Evolutionary conservation across 2,797 vertebrate genomes (phyloP).

Genomic region (Gobionotothen gibberifrons): DNA sequence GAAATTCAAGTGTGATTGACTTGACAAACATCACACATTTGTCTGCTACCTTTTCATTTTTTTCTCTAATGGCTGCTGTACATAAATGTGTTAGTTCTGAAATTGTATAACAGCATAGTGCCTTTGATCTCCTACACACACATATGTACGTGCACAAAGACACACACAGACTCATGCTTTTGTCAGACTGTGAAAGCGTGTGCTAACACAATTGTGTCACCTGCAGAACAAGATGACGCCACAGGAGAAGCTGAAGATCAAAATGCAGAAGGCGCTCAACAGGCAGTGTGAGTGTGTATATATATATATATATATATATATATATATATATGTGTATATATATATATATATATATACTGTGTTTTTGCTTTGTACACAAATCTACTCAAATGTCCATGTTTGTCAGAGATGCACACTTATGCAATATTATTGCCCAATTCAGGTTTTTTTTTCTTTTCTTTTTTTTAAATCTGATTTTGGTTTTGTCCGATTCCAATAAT

Average conservation of each 20-base stretch:
- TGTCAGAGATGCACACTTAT: no score
- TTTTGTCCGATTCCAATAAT: no score
- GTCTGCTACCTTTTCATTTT: conserved; percentile 36
- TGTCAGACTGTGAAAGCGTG: conserved; percentile 15
- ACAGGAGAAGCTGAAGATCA: conserved; percentile 92
- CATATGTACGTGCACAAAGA: not conserved
- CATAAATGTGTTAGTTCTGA: conserved; percentile 37
- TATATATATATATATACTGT: no score
- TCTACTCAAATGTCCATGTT: accelerated
- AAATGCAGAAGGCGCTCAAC: conserved; percentile 96
- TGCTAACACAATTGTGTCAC: conserved; percentile 77
- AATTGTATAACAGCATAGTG: conserved; percentile 20
- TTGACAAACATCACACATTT: conserved; percentile 50
- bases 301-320: no score
- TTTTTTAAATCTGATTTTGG: no score
- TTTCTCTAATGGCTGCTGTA: conserved; percentile 38
- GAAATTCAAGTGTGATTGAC: conserved; percentile 20
- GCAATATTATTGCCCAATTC: no score
- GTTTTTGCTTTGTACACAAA: not conserved
- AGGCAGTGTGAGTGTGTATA: conserved; percentile 94
- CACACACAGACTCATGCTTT: not conserved
- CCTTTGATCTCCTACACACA: conserved; percentile 19
- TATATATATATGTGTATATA: no score
- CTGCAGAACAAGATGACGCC: conserved; percentile 95
- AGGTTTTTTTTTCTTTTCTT: no score